These are phyloP conservation scores for Scolopax bukidnonensis DNA, from an alignment of 2,797 vertebrate genomes.

Conservation along the genomic window DNA sequence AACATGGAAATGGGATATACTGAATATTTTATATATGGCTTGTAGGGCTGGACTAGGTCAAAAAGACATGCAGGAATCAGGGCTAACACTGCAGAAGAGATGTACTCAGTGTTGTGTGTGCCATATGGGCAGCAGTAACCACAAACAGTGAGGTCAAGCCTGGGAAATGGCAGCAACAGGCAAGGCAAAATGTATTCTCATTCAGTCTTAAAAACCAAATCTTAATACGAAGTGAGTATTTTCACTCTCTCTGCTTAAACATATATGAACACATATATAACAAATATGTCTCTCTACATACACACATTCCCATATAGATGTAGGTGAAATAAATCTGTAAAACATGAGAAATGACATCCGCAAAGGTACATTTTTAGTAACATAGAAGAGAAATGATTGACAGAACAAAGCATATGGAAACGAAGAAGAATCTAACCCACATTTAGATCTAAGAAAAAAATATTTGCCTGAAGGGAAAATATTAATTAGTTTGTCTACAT, in stretches of 20 bases:
- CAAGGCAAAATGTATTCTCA: not conserved
- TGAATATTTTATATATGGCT: not conserved
- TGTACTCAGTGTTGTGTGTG: not conserved
- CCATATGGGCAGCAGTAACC: slow-evolving; percentile 26
- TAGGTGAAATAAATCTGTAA: slow-evolving; percentile 75
- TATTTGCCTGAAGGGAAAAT: slow-evolving; percentile 95
- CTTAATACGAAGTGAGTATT: not conserved
- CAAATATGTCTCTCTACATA: slow-evolving; percentile 63
- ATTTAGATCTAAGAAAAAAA: slow-evolving; percentile 96
- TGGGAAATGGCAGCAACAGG: slow-evolving; percentile 51
- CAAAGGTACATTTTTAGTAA: slow-evolving; percentile 81
- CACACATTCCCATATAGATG: slow-evolving; percentile 62
- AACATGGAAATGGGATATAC: not conserved
- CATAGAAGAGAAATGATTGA: slow-evolving; percentile 87
- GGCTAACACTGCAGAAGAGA: slow-evolving; percentile 11
- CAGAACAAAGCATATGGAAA: slow-evolving; percentile 93
- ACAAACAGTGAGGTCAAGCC: slow-evolving; percentile 36
- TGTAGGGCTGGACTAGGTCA: not conserved
- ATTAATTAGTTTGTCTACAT: slow-evolving; percentile 98
- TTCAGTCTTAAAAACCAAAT: not conserved
- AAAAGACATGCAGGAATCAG: not conserved
- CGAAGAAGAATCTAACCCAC: slow-evolving; percentile 89
- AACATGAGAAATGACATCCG: slow-evolving; percentile 75
- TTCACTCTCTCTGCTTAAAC: slow-evolving; percentile 56
- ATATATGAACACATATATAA: slow-evolving; percentile 61